Evolutionary conservation across 2,113 vertebrate genomes (phyloP).

Genomic region (Dromas ardeola): DNA sequence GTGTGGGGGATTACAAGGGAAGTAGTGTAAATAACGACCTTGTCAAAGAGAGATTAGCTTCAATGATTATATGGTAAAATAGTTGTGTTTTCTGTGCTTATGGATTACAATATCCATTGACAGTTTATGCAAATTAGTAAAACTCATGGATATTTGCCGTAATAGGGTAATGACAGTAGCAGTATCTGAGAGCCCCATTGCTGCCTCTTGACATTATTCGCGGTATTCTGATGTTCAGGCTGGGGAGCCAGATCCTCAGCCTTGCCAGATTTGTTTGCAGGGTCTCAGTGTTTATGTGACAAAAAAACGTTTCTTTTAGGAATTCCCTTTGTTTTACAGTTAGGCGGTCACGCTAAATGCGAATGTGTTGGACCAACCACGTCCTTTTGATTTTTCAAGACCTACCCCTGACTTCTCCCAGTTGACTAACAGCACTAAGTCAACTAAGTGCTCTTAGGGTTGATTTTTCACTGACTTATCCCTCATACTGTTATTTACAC

Average conservation of each 20-base stretch:
- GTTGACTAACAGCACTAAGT: neutral
- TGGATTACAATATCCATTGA: conserved; percentile 14
- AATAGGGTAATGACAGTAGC: neutral
- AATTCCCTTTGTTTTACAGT: neutral
- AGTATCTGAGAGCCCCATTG: neutral
- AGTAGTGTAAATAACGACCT: conserved; percentile 9
- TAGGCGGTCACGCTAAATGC: neutral
- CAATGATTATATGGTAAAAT: neutral
- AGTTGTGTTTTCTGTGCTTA: neutral
- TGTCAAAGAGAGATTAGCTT: conserved; percentile 28
- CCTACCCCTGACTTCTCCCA: neutral
- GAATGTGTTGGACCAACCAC: neutral
- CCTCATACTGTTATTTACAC: neutral
- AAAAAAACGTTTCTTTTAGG: neutral
- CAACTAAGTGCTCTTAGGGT: neutral
- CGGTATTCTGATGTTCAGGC: neutral
- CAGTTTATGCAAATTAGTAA: neutral
- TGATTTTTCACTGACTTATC: neutral
- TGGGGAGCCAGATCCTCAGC: neutral
- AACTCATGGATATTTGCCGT: neutral
- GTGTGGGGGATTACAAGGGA: neutral
- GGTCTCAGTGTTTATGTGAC: neutral
- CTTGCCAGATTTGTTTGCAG: neutral
- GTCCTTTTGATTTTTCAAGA: neutral
- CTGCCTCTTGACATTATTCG: neutral